A percentile compares a stretch with the other conserved stretches of the same genome.
Evolutionary conservation across 2,797 vertebrate species (phyloP).

Genomic region (Peromyscus aztecus): DNA sequence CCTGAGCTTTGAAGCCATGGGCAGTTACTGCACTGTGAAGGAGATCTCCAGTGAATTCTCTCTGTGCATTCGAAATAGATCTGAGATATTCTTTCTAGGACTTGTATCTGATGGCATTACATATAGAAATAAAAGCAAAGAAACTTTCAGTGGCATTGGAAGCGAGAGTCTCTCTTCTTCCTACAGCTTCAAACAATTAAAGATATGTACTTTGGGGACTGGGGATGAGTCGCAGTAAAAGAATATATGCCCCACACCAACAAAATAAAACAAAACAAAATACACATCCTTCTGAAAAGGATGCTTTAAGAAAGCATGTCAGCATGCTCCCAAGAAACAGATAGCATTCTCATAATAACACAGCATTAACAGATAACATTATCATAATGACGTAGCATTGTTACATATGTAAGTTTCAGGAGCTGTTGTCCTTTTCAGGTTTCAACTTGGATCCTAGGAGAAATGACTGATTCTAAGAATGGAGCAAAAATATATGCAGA

Average conservation of each 20-base stretch:
- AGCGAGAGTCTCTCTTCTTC: slow-evolving; percentile 2
- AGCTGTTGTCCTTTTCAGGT: not conserved
- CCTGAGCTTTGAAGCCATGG: not conserved
- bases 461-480: not conserved
- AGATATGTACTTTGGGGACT: not conserved
- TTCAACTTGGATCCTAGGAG: not conserved
- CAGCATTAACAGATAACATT: too few species aligned
- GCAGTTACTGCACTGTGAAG: not conserved
- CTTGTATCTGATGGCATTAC: not conserved
- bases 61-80: not conserved
- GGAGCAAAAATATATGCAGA: not conserved
- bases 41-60: too few species aligned
- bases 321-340: not conserved
- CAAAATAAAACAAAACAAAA: not conserved
- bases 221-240: not conserved
- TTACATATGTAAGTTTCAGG: not conserved
- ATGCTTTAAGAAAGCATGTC: not conserved
- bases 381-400: not conserved
- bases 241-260: not conserved
- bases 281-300: not conserved
- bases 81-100: not conserved
- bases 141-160: not conserved
- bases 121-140: not conserved
- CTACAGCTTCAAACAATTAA: not conserved
- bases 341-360: not conserved